Conservation (phyloP, 2,797 vertebrate genomes). For the Rhynchotus rufescens region DNA sequence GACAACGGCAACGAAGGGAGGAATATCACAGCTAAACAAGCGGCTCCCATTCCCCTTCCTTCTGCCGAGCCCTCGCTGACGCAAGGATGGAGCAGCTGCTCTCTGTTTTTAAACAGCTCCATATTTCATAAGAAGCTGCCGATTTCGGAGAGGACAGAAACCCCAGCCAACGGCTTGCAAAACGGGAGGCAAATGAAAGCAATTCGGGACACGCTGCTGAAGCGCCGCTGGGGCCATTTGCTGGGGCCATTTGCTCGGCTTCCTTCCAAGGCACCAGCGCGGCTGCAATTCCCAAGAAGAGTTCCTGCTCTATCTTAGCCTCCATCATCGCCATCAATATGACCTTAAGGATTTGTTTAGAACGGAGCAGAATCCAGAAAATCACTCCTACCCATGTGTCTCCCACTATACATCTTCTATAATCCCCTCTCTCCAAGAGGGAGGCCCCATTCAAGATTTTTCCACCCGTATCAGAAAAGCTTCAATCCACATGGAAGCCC, state of each 20-base stretch:
- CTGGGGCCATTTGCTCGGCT: not conserved
- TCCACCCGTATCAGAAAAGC: not conserved
- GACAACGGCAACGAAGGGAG: constrained; percentile 62
- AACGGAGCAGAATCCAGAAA: constrained; percentile 7
- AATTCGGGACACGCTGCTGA: constrained; percentile 56
- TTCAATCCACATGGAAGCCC: too few species aligned
- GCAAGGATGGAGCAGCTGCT: constrained; percentile 73
- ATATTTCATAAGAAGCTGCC: constrained; percentile 69
- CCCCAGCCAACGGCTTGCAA: constrained; percentile 63
- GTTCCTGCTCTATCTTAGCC: not conserved
- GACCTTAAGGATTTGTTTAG: not conserved
- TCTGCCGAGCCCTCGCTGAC: constrained; percentile 46
- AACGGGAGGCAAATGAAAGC: constrained; percentile 66
- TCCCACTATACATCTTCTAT: not conserved
- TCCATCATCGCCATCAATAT: not conserved
- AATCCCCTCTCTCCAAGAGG: too few species aligned
- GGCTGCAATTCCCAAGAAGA: not conserved
- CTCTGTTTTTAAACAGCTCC: constrained; percentile 72
- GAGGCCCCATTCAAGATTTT: not conserved
- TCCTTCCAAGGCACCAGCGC: not conserved
- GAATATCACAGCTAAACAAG: constrained; percentile 60
- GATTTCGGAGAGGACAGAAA: constrained; percentile 71
- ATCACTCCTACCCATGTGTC: not conserved
- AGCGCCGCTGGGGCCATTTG: constrained; percentile 1
- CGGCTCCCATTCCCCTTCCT: constrained; percentile 65